These are phyloP conservation scores for Perca fluviatilis DNA, from an alignment of 2,113 vertebrate species.

Conservation along the genomic window DNA sequence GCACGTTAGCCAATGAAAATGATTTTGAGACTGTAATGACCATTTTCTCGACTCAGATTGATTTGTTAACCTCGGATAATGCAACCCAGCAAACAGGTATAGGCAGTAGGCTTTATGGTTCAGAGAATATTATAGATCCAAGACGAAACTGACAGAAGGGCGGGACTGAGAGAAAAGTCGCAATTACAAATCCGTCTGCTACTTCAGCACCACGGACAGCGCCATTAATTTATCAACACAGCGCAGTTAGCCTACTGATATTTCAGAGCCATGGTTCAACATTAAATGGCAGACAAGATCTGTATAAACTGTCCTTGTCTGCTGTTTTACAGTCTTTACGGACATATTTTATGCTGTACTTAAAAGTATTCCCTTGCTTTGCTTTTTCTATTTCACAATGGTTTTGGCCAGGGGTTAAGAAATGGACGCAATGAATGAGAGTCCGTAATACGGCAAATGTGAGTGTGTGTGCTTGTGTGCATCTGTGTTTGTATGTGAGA, in stretches of 20 bases:
- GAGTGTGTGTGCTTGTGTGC: not conserved
- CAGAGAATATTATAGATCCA: too few species aligned
- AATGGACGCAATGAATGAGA: conserved; percentile 1
- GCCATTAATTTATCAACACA: too few species aligned
- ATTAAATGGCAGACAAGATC: not conserved
- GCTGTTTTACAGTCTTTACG: not conserved
- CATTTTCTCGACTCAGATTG: not conserved
- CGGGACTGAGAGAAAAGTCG: too few species aligned
- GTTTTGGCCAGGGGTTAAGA: not conserved
- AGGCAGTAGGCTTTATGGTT: too few species aligned
- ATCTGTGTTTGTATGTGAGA: conserved; percentile 29
- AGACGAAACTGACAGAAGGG: too few species aligned
- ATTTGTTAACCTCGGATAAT: too few species aligned
- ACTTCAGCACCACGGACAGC: too few species aligned
- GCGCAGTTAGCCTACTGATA: too few species aligned
- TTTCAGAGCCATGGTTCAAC: too few species aligned
- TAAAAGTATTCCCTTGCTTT: not conserved
- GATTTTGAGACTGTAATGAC: not conserved
- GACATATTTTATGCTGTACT: not conserved
- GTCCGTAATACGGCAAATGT: not conserved
- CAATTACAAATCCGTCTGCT: too few species aligned
- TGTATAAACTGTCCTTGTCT: not conserved
- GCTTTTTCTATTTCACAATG: not conserved
- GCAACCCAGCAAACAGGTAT: too few species aligned
- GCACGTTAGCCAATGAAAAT: not conserved